Base-by-base conservation (phyloP, 2,888 invertebrate genomes). In the Erebia aethiops region DNA sequence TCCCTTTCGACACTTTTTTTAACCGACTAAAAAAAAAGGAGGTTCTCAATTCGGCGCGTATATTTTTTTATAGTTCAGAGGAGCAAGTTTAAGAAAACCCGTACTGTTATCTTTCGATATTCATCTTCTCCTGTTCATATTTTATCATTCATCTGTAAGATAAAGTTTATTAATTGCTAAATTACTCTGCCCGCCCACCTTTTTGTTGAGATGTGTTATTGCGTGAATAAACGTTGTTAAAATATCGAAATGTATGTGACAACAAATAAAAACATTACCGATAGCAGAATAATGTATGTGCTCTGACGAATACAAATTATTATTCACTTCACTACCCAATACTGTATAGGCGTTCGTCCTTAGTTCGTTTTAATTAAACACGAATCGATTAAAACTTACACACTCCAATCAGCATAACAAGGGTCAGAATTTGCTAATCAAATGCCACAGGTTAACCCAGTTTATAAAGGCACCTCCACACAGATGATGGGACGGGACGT, bases 351-450 rank as follows among this genome's bases (percentile, higher is more conserved):
- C 11, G 46, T 14, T 49, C 43, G 46, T 57, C 46, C 62, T 62
- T 46, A 49, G 46, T 21, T 21, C 46, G 62, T 62, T 62, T 62
- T 62, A 62, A 62, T 62, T 64, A 57, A 66, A 66, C 56, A 66
- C 16, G 54, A 57, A 56, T 66, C 41, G 56, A 56, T 66, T 57
- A 43, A 66, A 56, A 67, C 49, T 43, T 57, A 67, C 67, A 46
- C 26, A 46, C 64, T 66, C 57, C 57, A 35, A 43, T 63, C 26
- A 18, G 65, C 66, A 62, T 68, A 61, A 71, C 62, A 69, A 71
- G 71, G 71, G 69, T 73, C 62, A 69, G 62, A 73, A 71, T 68
- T 73, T 58, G 41, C 51, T 63, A 69, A 69, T 71, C 58, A 70
- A 69, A 73, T 52, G 68, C 73, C 68, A 66, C 71, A 66, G 65